Evolutionary conservation across 2,888 invertebrate genomes (phyloP).

Genomic region (Tinea pellionella): DNA sequence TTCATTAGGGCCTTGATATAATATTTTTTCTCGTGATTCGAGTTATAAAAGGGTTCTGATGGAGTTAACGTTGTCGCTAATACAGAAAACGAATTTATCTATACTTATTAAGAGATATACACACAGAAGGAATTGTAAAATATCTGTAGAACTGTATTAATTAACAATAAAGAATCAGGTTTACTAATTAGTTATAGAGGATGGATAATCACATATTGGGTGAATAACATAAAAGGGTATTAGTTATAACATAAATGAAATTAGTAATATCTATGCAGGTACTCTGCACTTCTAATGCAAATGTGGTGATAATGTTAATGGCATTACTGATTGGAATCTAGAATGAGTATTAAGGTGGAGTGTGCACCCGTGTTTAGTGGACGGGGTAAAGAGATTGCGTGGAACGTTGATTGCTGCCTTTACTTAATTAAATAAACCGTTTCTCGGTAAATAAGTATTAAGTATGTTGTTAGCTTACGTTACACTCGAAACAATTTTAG

Average conservation of each 20-base stretch:
- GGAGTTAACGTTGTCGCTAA: constrained; percentile 22
- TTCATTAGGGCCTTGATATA: constrained; percentile 42
- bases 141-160: no score
- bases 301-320: background rate
- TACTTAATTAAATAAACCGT: constrained; percentile 59
- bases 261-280: background rate
- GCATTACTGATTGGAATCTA: background rate
- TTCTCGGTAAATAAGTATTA: constrained; percentile 31
- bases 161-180: background rate
- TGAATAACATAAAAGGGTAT: background rate
- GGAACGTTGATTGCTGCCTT: constrained; percentile 21
- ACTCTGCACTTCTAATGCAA: background rate
- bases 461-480: constrained; percentile 13
- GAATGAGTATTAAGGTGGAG: background rate
- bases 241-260: background rate
- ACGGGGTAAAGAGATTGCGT: background rate
- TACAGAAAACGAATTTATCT: constrained; percentile 21
- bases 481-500: constrained; percentile 9
- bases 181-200: background rate
- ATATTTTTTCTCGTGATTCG: constrained; percentile 28
- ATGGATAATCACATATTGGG: background rate
- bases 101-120: constrained; percentile 17
- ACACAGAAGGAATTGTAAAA: no score
- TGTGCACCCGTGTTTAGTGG: constrained; percentile 4
- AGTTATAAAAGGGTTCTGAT: constrained; percentile 14